Percentiles rank a stretch among this genome's conserved stretches.
phyloP scores from a whole-genome alignment of 2,888 invertebrate species.

The Lysandra coridon region DNA sequence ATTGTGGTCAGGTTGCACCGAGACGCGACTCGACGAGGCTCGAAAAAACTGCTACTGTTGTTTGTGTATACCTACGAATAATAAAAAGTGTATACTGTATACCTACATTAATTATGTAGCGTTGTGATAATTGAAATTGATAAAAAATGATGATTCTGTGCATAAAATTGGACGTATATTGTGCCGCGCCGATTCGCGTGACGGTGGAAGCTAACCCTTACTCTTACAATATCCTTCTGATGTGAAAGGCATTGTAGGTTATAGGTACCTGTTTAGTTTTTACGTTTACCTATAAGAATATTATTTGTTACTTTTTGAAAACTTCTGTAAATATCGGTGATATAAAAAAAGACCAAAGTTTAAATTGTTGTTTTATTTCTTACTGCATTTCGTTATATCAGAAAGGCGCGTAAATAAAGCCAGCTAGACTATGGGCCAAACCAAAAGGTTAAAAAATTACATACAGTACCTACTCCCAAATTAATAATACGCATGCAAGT shows the following conservation, averaged over 20 bases:
- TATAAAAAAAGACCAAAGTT: neutral
- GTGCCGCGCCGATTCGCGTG: neutral
- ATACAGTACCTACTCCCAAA: too few relatives aligned
- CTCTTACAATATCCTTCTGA: neutral
- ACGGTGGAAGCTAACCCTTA: neutral
- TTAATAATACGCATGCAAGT: too few relatives aligned
- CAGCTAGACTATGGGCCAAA: too few relatives aligned
- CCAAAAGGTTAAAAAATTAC: too few relatives aligned
- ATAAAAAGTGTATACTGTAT: too few relatives aligned
- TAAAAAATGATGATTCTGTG: neutral
- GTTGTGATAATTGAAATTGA: too few relatives aligned
- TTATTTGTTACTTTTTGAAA: conserved; percentile 11
- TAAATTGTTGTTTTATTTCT: neutral
- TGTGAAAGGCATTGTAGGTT: neutral
- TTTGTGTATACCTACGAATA: too few relatives aligned
- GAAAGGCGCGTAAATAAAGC: too few relatives aligned
- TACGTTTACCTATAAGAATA: neutral
- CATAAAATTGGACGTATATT: neutral
- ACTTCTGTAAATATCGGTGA: neutral
- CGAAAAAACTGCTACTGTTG: neutral
- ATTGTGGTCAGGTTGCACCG: neutral
- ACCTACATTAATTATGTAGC: too few relatives aligned
- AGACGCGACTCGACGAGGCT: neutral
- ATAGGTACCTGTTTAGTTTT: conserved; percentile 1
- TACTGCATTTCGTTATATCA: too few relatives aligned